Evolutionary conservation across 2,113 vertebrate genomes (phyloP).

Genomic region (Melozone crissalis): DNA sequence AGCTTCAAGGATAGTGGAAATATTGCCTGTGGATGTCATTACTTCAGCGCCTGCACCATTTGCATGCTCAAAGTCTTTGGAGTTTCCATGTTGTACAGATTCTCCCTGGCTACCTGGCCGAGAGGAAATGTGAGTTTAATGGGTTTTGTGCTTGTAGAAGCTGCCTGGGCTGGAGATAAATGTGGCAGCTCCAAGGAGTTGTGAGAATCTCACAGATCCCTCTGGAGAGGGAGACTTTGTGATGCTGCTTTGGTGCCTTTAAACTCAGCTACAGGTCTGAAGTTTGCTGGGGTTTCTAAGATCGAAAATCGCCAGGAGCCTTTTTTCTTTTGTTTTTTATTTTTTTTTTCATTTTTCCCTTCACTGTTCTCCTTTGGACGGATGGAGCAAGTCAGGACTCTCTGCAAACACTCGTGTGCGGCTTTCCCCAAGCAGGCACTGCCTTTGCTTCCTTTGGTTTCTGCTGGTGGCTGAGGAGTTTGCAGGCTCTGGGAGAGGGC

Average conservation of each 20-base stretch:
- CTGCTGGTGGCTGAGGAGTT: background rate
- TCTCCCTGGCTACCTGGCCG: conserved; percentile 39
- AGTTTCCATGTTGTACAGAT: background rate
- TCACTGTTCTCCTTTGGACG: background rate
- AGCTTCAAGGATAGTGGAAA: background rate
- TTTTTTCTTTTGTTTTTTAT: accelerated
- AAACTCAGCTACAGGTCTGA: background rate
- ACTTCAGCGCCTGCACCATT: background rate
- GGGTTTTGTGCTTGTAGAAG: conserved; percentile 13
- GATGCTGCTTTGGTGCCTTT: background rate
- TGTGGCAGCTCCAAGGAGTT: background rate
- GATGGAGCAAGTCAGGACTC: background rate
- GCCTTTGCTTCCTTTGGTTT: background rate
- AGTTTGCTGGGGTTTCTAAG: background rate
- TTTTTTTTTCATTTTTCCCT: no score
- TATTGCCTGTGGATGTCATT: conserved; percentile 9
- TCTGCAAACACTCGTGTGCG: background rate
- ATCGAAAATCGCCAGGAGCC: background rate
- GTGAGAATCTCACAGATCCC: background rate
- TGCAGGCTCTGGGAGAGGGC: background rate
- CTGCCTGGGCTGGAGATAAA: background rate
- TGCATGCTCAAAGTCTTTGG: background rate
- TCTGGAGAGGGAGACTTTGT: background rate
- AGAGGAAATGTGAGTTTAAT: conserved; percentile 44
- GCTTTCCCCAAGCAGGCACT: background rate